Evolutionary conservation across 2,888 invertebrate species (phyloP).

Genomic region (Heliothis peltigera): DNA sequence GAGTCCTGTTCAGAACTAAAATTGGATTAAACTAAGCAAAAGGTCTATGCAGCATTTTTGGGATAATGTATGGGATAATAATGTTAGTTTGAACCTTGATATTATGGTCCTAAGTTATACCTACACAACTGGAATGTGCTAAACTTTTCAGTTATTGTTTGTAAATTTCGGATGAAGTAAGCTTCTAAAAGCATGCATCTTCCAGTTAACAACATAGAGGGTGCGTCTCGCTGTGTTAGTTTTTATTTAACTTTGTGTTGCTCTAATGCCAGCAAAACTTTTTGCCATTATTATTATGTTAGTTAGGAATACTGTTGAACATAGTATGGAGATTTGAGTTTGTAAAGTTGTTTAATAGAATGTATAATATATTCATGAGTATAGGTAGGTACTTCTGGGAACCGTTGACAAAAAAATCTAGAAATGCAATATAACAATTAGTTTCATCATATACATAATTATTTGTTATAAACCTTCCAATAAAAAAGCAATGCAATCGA

Average conservation of each 20-base stretch:
- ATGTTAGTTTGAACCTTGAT: too few relatives aligned
- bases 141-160: too few relatives aligned
- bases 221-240: slow-evolving; percentile 66
- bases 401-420: background rate
- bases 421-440: background rate
- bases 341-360: slow-evolving; percentile 38
- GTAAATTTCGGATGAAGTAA: background rate
- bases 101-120: too few relatives aligned
- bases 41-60: too few relatives aligned
- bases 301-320: slow-evolving; percentile 30
- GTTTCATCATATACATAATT: too few relatives aligned
- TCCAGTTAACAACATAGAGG: slow-evolving; percentile 57
- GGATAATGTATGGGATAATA: too few relatives aligned
- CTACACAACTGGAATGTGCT: too few relatives aligned
- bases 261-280: slow-evolving; percentile 51
- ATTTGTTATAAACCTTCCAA: too few relatives aligned
- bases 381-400: background rate
- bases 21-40: too few relatives aligned
- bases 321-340: slow-evolving; percentile 48
- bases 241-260: slow-evolving; percentile 65
- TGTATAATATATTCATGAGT: slow-evolving; percentile 16
- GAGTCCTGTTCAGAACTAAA: too few relatives aligned
- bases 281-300: slow-evolving; percentile 44
- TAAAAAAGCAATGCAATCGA: too few relatives aligned
- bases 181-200: slow-evolving; percentile 19